Evolutionary conservation across 2,797 vertebrate species (phyloP).

Genomic region (Sardinella longiceps): DNA sequence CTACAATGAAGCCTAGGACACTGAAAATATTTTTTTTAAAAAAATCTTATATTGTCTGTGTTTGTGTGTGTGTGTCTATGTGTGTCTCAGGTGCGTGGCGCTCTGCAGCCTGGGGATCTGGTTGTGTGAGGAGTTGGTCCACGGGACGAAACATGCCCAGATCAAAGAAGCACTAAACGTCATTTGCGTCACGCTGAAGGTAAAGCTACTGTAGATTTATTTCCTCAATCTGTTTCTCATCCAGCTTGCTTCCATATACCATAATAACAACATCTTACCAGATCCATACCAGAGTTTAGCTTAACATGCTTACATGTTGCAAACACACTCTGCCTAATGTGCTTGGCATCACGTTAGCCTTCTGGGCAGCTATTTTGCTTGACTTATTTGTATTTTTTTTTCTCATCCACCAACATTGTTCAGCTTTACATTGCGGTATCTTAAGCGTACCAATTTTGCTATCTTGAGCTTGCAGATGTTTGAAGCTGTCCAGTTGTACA

Average conservation of each 20-base stretch:
- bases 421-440: not conserved
- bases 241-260: not conserved
- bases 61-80: not conserved
- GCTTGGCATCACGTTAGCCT: not conserved
- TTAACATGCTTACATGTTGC: not conserved
- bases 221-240: not conserved
- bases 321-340: not conserved
- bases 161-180: constrained; percentile 98
- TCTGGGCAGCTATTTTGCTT: not conserved
- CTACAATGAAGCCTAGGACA: not conserved
- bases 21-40: not conserved
- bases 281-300: too few species aligned
- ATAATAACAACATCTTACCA: constrained; percentile 1
- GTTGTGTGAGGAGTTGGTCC: constrained; percentile 94
- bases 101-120: constrained; percentile 97
- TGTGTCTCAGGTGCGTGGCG: constrained; percentile 87
- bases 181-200: constrained; percentile 97
- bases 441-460: not conserved
- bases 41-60: not conserved
- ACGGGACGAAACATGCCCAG: constrained; percentile 90
- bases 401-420: not conserved
- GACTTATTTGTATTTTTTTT: not conserved
- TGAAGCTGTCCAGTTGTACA: not conserved
- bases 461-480: not conserved
- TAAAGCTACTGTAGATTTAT: constrained; percentile 56